Base-by-base conservation (phyloP, 30 jellyfish, hydroid and myxozoan species). In the Catostylus mosaicus region DNA sequence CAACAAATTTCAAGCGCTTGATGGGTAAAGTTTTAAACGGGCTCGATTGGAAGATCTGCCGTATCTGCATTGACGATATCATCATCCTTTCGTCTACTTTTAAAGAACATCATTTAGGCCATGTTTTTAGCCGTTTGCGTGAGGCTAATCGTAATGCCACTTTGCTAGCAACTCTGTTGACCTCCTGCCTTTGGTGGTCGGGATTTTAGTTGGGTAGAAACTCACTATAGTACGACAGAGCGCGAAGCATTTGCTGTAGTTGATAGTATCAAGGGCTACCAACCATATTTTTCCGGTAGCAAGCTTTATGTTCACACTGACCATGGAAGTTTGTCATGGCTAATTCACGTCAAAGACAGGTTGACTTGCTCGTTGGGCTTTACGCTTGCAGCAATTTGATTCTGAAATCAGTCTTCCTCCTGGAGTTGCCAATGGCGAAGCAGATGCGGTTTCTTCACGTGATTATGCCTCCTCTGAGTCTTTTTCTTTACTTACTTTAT, bases 111-210 rank as follows among this genome's bases (percentile, higher is more conserved):
- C 89, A 65, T 29, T 30, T 85, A 2, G 36, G 29, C 12, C 32
- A 34, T 2, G 91, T 86, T 0, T 86, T 86, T 77, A 84, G 50
- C 40, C 90, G 90, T 5, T 64, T 77, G 46, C 90, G 86, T 1
- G 69, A 86, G 56, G 87, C 96, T 6, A 77, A 86, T 66, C 84
- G 2, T 76, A 86, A 57, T 87, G 96, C 24, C 70, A 37, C 18
- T 87, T 87, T 50, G 91, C 89, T 6, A 54, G 78, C 30, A 0
- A 46, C 54, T 20, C 68, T 5, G 96, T 87, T 2, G 45, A 77
- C 37, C 67, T 54, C 57, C 77, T n/a, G n/a, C n/a, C n/a, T n/a
- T 67, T 30, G 86, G 56, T 50, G 86, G 92, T 35, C 87, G 92
- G 18, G 67, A 54, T 20, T 40, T 82, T 8, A 82, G 59, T 52